Evolutionary conservation across 1,140 invertebrate species (phyloP), one percentile per base, ranked within the genome.

Genomic region (Trichonephila clavata): DNA sequence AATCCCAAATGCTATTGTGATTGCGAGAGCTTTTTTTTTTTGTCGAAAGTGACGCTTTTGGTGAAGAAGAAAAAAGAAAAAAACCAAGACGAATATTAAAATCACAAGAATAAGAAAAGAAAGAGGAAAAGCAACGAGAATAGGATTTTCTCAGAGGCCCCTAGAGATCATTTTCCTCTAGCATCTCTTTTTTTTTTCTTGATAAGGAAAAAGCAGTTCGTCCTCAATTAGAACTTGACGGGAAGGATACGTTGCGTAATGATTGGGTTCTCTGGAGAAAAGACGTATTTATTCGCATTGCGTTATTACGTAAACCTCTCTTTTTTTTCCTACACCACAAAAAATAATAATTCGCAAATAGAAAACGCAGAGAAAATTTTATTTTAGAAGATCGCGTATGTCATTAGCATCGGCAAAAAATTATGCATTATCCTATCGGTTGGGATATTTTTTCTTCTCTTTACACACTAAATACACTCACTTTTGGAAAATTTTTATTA

Each of bases 211-310:
- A 87, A 87, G 86, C 59, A 87, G 86, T 87, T 87, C 86, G 86
- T 24, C 86, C 86, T 87, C 86, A 87, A 87, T 87, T 87, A 87
- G 86, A 87, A 87, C 59, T 87, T 87, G 86, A 24, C 86, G 86
- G 86, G 32, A 87, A 87, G 50, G 27, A 87, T 60, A 7, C 81
- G 50, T 87, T 87, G n/a, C 24, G 50, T 87, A 87, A 87, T 87
- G 86, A 87, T 39, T n/a, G 59, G 27, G 59, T 65, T 63, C 86
- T 24, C 7, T 6, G 60, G 84, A 63, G 59, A 87, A 63, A 63
- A 39, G n/a, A 24, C 27, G 60, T 87, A 87, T 87, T 65, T 87
- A 87, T 87, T 87, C 86, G 60, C 21, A 65, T 87, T 63, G 86
- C 86, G 32, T 87, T 87, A 87, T 87, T 87, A 63, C 83, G 50